Evolutionary conservation across 1,140 invertebrate species (phyloP), one percentile per base, ranked within the genome.

Genomic region (Scylla paramamosain): DNA sequence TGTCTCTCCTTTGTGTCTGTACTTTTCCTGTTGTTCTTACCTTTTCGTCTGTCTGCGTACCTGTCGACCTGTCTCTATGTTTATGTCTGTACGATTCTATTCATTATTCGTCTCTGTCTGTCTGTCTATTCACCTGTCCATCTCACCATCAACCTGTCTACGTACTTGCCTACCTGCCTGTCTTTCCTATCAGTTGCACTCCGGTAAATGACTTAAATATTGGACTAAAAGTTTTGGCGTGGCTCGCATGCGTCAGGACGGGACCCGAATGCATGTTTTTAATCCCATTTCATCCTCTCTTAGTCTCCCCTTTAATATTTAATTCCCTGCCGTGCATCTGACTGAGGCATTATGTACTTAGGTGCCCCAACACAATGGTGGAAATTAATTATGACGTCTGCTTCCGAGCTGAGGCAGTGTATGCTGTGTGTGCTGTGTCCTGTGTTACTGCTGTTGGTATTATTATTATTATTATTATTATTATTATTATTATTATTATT

Each of bases 391-490:
- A n/a, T 77, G 67, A 77, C 8, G 67, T n/a, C 67, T 77, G n/a
- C n/a, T 20, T 77, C 20, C 1, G 16, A 25, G 67, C 25, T 3
- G 1, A 77, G 6, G 7, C n/a, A 25, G 1, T 77, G 6, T n/a
- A 77, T 77, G 67, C 39, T 39, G 39, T 39, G 6, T 39, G 6
- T 39, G 20, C 67, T 20, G 16, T 2, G 67, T 77, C 25, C 67
- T 77, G 67, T n/a, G 6, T 3, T 77, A 77, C 25, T 77, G n/a
- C 20, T 77, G n/a, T n/a, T 77, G 20, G 12, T n/a, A 77, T 77
- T 77, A 77, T 77, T 77, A n/a, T 77, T 77, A 77, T 77, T 77
- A n/a, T 77, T 77, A 77, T 77, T 77, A n/a, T 77, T 77, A 77
- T 77, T 77, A 77, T 77, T 77, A 67, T n/a, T 77, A 12, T n/a